A percentile compares a stretch with the other conserved stretches of the same genome.
Evolutionary conservation across 2,113 vertebrate genomes (phyloP).

Genomic region (Vimba vimba): DNA sequence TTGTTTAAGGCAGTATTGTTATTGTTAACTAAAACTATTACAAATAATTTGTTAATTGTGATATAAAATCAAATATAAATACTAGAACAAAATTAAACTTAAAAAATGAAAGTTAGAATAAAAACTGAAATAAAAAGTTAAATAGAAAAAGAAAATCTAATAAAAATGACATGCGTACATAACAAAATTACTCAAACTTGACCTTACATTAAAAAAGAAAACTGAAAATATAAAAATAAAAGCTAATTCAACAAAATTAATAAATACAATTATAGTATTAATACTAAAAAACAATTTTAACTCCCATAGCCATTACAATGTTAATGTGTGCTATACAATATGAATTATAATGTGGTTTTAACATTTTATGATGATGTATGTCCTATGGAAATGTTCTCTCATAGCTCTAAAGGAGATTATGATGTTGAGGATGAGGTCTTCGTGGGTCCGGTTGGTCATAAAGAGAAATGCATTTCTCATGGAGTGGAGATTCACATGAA

Average conservation of each 20-base stretch:
- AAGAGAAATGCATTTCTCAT: conserved; percentile 77
- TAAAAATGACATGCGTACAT: not conserved
- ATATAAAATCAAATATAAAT: not conserved
- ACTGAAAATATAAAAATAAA: too few relatives aligned
- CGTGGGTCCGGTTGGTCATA: conserved; percentile 77
- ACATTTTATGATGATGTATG: not conserved
- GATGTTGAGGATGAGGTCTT: conserved; percentile 90
- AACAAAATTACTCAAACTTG: not conserved
- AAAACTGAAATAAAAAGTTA: not conserved
- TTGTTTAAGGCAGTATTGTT: not conserved
- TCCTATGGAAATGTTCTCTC: not conserved
- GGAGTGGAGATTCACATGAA: conserved; percentile 48
- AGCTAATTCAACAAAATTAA: too few relatives aligned
- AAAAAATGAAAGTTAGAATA: not conserved
- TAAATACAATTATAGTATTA: too few relatives aligned
- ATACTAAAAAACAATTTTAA: too few relatives aligned
- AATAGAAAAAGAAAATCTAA: not conserved
- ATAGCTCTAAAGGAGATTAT: conserved; percentile 72
- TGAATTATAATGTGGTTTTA: not conserved
- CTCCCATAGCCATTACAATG: too few relatives aligned
- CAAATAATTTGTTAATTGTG: not conserved
- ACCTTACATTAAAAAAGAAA: not conserved
- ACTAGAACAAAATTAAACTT: not conserved
- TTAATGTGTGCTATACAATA: not conserved
- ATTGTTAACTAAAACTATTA: not conserved